Evolutionary conservation across 1,140 invertebrate species (phyloP), one percentile per base, ranked within the genome.

Genomic region (Choristoneura fumiferana): DNA sequence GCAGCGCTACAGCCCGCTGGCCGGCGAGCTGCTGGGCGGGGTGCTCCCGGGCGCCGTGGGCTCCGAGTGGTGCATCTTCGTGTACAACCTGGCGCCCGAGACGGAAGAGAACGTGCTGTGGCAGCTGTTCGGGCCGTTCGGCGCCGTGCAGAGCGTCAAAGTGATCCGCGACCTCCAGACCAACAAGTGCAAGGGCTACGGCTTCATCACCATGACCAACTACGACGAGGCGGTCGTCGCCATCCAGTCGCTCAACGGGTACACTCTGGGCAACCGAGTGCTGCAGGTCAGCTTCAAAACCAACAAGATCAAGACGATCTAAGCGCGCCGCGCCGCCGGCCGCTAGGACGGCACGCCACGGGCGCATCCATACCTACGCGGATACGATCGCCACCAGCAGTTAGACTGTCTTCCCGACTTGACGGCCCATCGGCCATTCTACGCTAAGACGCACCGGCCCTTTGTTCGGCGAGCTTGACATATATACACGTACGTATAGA

Each of bases 181-280:
- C 62, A 98, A 98, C 91, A 99, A 99, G 91, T 99, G 98, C 93
- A 99, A 99, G 91, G 98, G 98, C 71, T 99, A 99, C 88, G 98
- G 98, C n/a, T 99, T 99, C 90, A 98, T 99, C 60, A 99, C 98
- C 56, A 99, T 99, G 98, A 99, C 97, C 75, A 99, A 99, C 90
- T 99, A 99, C 91, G 98, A 99, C 87, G 98, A 99, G 85, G 98
- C 98, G 9, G 94, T 98, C 17, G 95, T 98, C 62, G 98, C 98
- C 55, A 99, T 99, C 75, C 97, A 98, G 89, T 97, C 96, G 63
- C 93, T 99, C 59, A 99, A 99, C 90, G 98, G 98, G 54, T 99
- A 98, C 91, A 98, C 97, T 64, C 92, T 99, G 67, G 98, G 97
- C 76, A 99, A 98, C 91, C 94, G 98, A 56, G 97, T 99, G 63